Evolutionary conservation across 2,797 vertebrate genomes (phyloP), one percentile per base, ranked within the genome.

Genomic region (Crenichthys baileyi): DNA sequence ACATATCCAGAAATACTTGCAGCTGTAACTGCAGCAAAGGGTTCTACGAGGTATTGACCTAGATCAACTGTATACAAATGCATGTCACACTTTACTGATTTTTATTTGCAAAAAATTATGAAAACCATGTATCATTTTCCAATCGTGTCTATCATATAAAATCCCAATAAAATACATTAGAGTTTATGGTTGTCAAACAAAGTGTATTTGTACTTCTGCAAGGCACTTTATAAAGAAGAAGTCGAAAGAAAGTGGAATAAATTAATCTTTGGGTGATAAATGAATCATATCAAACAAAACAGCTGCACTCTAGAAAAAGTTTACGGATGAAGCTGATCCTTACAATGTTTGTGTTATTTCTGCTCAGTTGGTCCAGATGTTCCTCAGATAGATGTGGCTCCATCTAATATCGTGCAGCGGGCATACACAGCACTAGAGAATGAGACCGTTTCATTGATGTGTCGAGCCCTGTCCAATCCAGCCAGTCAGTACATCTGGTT

Each of bases 401-500:
- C 97, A 0, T 95, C 95, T 91, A 96, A 94, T 12, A 84, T 96
- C 0, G 95, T 93, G 0, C 95, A 96, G n/a, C 94, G 95, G 0
- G 96, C 97, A 0, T 97, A 96, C 87, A 94, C 96, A 0, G 97
- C 95, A 5, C 93, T 96, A 56, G 98, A 98, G 87, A 92, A 85
- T 77, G 96, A 97, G 82, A 97, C 96, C 0, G 96, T 98, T 78
- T 96, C 95, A 26, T 88, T 98, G 84, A 93, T 94, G 85, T 99
- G 97, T 94, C 90, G 95, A 80, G 97, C 97, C 0, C 94, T 94
- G 44, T 97, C 97, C 89, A 97, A 97, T 79, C 97, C 97, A 1
- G 94, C 95, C 13, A 97, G 97, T 90, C 95, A 94, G 86, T 98
- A 97, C 0, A 74, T 96, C 73, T 98, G 97, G 98, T 97, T 97